A percentile compares a stretch with the other conserved stretches of the same genome.
These are phyloP conservation scores for Palythoa grandis DNA, from an alignment of 92 coral and sea anemone species.

Conservation along the genomic window DNA sequence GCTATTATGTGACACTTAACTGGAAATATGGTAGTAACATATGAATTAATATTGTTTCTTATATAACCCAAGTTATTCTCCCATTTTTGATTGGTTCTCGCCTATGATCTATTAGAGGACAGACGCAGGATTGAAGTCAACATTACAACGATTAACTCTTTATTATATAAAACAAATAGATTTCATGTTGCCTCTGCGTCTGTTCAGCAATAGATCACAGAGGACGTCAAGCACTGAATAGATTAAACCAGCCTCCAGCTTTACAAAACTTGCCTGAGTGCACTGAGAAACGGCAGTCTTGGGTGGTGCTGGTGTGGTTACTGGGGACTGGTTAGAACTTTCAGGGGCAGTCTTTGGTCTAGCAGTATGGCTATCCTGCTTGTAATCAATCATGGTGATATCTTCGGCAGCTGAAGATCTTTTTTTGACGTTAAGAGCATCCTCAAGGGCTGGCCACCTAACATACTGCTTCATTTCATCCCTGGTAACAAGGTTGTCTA, in stretches of 20 bases:
- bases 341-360: conserved; percentile 80
- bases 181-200: no score
- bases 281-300: conserved; percentile 79
- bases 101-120: no score
- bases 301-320: conserved; percentile 71
- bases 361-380: conserved; percentile 21
- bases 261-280: conserved; percentile 61
- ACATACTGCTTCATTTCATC: conserved; percentile 83
- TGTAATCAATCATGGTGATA: conserved; percentile 33
- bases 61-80: no score
- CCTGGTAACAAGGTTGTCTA: conserved; percentile 67
- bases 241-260: neutral
- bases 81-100: no score
- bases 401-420: neutral
- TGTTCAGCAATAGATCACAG: no score
- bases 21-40: no score
- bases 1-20: no score
- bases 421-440: conserved; percentile 87
- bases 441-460: conserved; percentile 94
- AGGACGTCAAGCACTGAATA: no score
- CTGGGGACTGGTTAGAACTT: conserved; percentile 60
- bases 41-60: no score
- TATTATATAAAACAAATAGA: no score
- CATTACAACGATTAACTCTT: no score
- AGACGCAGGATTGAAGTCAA: no score